These are phyloP conservation scores for Candidula unifasciata DNA, from an alignment of 2,888 invertebrate genomes.

Conservation along the genomic window DNA sequence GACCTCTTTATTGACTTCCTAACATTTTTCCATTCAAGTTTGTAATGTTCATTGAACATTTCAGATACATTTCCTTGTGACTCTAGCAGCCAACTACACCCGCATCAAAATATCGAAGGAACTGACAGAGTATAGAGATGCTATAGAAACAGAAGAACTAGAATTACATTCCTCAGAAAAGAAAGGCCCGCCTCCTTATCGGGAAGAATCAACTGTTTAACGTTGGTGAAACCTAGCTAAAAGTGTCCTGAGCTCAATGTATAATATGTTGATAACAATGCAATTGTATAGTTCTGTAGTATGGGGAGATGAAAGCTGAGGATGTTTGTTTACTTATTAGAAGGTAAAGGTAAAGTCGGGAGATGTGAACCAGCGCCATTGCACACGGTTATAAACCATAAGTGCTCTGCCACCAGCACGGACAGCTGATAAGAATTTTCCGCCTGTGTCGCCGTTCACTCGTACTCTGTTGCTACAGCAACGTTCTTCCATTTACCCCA, in stretches of 20 bases:
- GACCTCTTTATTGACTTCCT: no score
- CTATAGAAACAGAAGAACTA: constrained; percentile 73
- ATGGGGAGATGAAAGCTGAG: no score
- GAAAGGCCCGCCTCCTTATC: constrained; percentile 36
- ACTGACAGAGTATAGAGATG: constrained; percentile 75
- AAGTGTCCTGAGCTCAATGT: neutral
- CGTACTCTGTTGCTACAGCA: no score
- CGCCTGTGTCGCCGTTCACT: no score
- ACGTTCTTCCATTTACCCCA: no score
- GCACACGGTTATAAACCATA: no score
- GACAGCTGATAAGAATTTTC: no score
- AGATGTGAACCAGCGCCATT: no score
- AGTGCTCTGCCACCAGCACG: no score
- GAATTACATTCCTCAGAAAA: constrained; percentile 60
- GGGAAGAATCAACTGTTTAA: constrained; percentile 1
- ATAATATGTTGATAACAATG: neutral
- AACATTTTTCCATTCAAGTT: no score
- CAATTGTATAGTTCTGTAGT: neutral
- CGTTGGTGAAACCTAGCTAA: neutral
- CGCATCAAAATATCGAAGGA: constrained; percentile 76
- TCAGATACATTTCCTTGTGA: constrained; percentile 71
- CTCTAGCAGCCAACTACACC: constrained; percentile 74
- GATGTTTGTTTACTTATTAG: no score
- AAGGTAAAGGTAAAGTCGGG: no score
- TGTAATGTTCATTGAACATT: constrained; percentile 47